These are phyloP conservation scores for Heliconius himera DNA, from an alignment of 1,140 invertebrate species.

Conservation along the genomic window DNA sequence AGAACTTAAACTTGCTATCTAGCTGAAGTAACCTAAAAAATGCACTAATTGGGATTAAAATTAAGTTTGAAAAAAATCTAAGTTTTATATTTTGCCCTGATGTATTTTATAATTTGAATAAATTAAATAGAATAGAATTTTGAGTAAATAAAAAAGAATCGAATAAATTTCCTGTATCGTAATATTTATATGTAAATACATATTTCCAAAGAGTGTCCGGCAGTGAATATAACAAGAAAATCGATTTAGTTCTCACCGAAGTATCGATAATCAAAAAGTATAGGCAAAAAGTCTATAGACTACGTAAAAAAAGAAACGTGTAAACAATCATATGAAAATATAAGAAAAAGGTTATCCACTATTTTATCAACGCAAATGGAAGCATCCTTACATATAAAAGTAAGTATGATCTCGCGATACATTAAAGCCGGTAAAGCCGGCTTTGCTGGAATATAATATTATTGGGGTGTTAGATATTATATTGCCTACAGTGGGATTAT, in stretches of 20 bases:
- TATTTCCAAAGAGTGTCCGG: too few relatives aligned
- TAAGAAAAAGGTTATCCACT: background rate
- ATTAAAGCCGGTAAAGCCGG: background rate
- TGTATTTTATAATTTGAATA: too few relatives aligned
- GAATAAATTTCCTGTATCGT: too few relatives aligned
- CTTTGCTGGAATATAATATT: slow-evolving; percentile 10
- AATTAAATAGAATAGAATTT: too few relatives aligned
- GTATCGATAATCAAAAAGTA: background rate
- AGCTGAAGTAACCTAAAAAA: too few relatives aligned
- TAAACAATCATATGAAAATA: background rate
- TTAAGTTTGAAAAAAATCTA: too few relatives aligned
- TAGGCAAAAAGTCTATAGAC: background rate
- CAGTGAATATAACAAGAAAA: too few relatives aligned
- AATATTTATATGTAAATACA: background rate
- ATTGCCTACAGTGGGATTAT: slow-evolving; percentile 16
- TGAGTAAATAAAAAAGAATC: too few relatives aligned
- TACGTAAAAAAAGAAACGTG: background rate
- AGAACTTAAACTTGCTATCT: too few relatives aligned
- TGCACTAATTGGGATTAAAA: too few relatives aligned
- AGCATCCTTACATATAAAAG: background rate
- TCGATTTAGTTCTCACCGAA: background rate
- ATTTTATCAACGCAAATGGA: background rate
- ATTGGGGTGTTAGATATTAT: slow-evolving; percentile 14
- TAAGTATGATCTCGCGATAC: background rate
- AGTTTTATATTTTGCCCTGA: too few relatives aligned